Evolutionary conservation across 2,888 invertebrate genomes (phyloP), one percentile per base, ranked within the genome.

Genomic region (Cerastis rubricosa): DNA sequence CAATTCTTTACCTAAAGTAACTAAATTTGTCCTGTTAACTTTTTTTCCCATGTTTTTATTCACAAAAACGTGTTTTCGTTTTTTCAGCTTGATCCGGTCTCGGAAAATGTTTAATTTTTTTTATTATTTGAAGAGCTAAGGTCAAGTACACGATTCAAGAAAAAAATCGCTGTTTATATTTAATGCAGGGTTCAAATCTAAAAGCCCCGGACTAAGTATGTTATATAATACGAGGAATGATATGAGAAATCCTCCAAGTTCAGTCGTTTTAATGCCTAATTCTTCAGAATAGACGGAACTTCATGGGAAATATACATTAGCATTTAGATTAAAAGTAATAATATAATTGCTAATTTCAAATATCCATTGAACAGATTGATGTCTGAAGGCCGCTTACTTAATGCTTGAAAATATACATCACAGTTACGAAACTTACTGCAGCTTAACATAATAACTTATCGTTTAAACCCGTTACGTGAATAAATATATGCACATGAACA

Each of bases 381-480:
- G 63, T 35, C 45, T 71, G 65, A 84, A 82, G 87, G 78, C 45
- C 73, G 51, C 22, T 61, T 70, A 67, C 17, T 63, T 65, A 70
- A 64, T 64, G 43, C 59, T 73, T 76, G 19, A 54, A 67, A 72
- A 49, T 35, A 71, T 71, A n/a, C n/a, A 49, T 63, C 71, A 85
- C 66, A 65, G 64, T 86, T 85, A 67, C 72, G 73, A 85, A 85
- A 87, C 61, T 67, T 7, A 63, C 25, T 17, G 43, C 54, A 70
- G 57, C 51, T 69, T 71, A 67, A 65, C 8, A 70, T 59, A 59
- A 78, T 65, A 80, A 78, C 68, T 66, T 76, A 71, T 75, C n/a
- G 11, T 71, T 72, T n/a, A 65, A 71, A 70, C 40, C 71, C 64
- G 80, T 72, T 74, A 72, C 40, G 19, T 45, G 49, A 54, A 64